These are phyloP conservation scores for Cynopterus brachyotis DNA, from an alignment of 2,113 vertebrate genomes.

Conservation along the genomic window DNA sequence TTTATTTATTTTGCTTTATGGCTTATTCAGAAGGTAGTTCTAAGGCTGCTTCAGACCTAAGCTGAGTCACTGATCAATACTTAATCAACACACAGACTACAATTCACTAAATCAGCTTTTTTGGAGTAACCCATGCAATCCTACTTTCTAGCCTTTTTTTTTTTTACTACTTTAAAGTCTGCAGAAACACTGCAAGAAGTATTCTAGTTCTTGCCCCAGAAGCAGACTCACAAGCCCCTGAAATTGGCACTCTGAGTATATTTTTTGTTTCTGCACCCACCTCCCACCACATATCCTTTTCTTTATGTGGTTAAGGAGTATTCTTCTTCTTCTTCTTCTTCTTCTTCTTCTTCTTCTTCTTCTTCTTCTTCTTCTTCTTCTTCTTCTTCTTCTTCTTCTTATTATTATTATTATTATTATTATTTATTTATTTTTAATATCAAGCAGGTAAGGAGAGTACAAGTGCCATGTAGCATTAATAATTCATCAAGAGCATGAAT, in stretches of 20 bases:
- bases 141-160: neutral
- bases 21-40: neutral
- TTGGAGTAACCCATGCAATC: neutral
- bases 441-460: neutral
- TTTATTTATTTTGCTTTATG: constrained; percentile 39
- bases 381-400: too few species aligned
- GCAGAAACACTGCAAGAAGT: neutral
- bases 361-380: too few species aligned
- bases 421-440: neutral
- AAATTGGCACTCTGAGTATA: neutral
- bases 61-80: constrained; percentile 54
- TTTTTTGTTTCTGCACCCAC: neutral
- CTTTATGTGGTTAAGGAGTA: neutral
- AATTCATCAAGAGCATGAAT: neutral
- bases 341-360: too few species aligned
- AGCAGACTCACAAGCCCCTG: neutral
- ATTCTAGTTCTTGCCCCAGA: neutral
- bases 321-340: too few species aligned
- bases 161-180: neutral
- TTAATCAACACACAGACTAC: constrained; percentile 39
- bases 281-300: neutral
- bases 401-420: too few species aligned
- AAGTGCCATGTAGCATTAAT: neutral
- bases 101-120: constrained; percentile 6
- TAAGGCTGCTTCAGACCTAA: neutral